These are phyloP conservation scores for Bujurquina vittata DNA, from an alignment of 2,113 vertebrate genomes.

Conservation along the genomic window DNA sequence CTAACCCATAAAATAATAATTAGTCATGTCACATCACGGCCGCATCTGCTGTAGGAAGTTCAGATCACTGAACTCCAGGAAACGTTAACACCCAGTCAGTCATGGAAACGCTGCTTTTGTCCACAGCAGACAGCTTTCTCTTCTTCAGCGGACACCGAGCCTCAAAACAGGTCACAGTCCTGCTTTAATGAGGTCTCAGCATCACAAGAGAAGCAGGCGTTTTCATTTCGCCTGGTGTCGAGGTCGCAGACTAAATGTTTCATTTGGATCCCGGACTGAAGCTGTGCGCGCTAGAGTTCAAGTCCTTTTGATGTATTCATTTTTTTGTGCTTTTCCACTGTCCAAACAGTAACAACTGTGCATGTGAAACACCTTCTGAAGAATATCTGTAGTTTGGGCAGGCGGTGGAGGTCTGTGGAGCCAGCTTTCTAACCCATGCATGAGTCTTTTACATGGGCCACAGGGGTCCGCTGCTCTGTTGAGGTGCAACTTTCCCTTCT, in stretches of 20 bases:
- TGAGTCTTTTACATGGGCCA: conserved; percentile 39
- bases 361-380: conserved; percentile 21
- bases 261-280: conserved; percentile 37
- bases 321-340: neutral
- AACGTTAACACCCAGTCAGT: neutral
- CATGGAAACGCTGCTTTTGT: neutral
- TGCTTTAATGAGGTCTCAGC: conserved; percentile 23
- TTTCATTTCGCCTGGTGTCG: conserved; percentile 18
- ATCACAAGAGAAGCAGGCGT: conserved; percentile 26
- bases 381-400: conserved; percentile 8
- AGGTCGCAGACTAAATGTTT: conserved; percentile 26
- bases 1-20: neutral
- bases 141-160: neutral
- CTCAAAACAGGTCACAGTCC: conserved; percentile 15
- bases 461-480: conserved; percentile 42
- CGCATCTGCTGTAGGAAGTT: neutral
- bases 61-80: neutral
- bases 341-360: conserved; percentile 27
- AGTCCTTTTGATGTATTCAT: conserved; percentile 13
- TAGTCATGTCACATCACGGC: neutral
- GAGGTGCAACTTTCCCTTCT: conserved; percentile 61
- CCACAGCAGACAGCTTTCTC: neutral
- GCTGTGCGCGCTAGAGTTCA: conserved; percentile 45
- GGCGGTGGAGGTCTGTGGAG: neutral
- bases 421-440: conserved; percentile 27